Base-by-base conservation (phyloP, 2,113 vertebrate species). In the Ovibos moschatus region DNA sequence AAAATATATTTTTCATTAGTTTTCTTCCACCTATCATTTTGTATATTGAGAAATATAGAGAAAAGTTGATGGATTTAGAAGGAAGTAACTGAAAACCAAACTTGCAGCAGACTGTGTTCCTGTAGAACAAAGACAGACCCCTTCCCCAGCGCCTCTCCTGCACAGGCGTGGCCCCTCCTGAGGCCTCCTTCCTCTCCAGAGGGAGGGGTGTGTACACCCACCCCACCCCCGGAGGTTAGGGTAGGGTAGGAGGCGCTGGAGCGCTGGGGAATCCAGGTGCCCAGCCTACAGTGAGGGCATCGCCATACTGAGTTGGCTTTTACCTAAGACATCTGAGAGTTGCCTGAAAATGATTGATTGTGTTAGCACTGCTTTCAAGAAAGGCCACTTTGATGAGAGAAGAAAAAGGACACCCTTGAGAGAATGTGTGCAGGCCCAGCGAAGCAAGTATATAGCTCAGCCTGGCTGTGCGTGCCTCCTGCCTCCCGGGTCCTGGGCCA, bases 81-180 rank as follows among this genome's bases (percentile, higher is more conserved):
- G 28, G 30, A 95, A 96, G 15, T 43, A 17, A 45, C 30, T 81
- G 57, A 60, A 94, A 83, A 95, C 55, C 62, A 83, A 89, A 47
- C n/a, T 23, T 64, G 40, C 79, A 13, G 28, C 2, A 17, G 16
- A 4, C 21, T n/a, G 50, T 74, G 25, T 36, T 89, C 71, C 55
- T 43, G 13, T 7, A n/a, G 58, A 40, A 57, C 27, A 85, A 47
- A 23, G 30, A 6, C 55, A 45, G 47, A 87, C 19, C 53, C 51
- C 36, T 2, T 6, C 17, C n/a, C 87, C 30, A 17, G 40, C 0
- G 1, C 10, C 9, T 51, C 7, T 47, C 9, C 21, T 55, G 33
- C 6, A 2, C 50, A 83, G n/a, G 21, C 4, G 12, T 14, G 3
- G 51, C 51, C 81, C 50, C 21, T 25, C 81, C 21, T 23, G 33